Conservation (phyloP, 2,888 invertebrate genomes). For the Spodoptera littoralis region DNA sequence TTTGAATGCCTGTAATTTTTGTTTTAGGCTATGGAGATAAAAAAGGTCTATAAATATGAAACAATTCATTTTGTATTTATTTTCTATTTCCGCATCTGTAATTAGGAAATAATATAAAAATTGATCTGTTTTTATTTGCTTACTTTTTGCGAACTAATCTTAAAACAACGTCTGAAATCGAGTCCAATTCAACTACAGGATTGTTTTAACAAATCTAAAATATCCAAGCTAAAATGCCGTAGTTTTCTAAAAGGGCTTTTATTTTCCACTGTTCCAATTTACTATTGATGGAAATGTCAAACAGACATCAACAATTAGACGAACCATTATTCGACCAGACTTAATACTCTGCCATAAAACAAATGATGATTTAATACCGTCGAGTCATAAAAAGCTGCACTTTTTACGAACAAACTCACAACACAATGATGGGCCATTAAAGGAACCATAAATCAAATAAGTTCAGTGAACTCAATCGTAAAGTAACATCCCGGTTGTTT, state of each 20-base stretch:
- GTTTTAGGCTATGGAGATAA: neutral
- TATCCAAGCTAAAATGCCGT: no score
- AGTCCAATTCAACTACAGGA: no score
- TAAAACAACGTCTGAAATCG: no score
- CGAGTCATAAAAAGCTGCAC: slow-evolving; percentile 30
- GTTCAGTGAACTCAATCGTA: slow-evolving; percentile 15
- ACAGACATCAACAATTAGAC: slow-evolving; percentile 2
- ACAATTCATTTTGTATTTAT: no score
- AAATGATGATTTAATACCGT: slow-evolving; percentile 42
- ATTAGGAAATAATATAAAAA: no score
- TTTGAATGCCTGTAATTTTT: neutral
- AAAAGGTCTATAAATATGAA: no score
- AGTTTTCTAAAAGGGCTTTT: no score
- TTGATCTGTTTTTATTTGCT: no score
- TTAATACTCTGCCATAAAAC: slow-evolving; percentile 18
- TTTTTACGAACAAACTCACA: slow-evolving; percentile 27
- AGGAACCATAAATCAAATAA: slow-evolving; percentile 4
- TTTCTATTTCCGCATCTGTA: no score
- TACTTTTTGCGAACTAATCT: no score
- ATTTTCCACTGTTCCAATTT: neutral
- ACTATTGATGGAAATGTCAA: neutral
- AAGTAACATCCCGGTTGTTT: no score
- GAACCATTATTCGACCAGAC: slow-evolving; percentile 12
- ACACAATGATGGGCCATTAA: slow-evolving; percentile 8
- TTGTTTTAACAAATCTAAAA: no score